A percentile compares a stretch with the other conserved stretches of the same genome.
These are phyloP conservation scores for Aspidoscelis tigris DNA, from an alignment of 2,113 vertebrate species.

Conservation along the genomic window DNA sequence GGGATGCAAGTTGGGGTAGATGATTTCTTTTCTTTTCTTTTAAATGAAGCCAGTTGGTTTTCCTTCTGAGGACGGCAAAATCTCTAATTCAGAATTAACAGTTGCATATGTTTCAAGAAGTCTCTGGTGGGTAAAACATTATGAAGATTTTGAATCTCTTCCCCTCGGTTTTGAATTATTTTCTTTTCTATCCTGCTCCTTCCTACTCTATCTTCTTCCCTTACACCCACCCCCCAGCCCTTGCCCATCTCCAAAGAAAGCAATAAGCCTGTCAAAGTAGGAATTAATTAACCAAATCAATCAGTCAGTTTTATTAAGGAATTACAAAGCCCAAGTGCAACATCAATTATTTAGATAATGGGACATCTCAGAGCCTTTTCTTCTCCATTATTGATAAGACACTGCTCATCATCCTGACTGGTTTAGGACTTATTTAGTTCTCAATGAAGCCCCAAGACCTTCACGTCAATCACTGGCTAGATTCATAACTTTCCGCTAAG, in stretches of 20 bases:
- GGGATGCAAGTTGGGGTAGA: slow-evolving; percentile 45
- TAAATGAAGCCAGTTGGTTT: slow-evolving; percentile 9
- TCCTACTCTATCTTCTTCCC: fast-evolving
- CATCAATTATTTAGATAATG: slow-evolving; percentile 87
- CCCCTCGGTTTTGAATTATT: slow-evolving; percentile 60
- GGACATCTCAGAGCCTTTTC: slow-evolving; percentile 82
- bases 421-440: slow-evolving; percentile 78
- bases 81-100: slow-evolving; percentile 44
- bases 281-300: slow-evolving; percentile 88
- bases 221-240: background rate
- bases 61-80: slow-evolving; percentile 12
- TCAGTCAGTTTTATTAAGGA: slow-evolving; percentile 87
- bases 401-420: slow-evolving; percentile 79
- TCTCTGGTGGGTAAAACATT: slow-evolving; percentile 64
- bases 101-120: slow-evolving; percentile 41
- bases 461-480: slow-evolving; percentile 68
- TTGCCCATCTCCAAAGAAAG: slow-evolving; percentile 74
- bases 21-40: background rate
- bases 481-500: background rate
- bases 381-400: slow-evolving; percentile 84
- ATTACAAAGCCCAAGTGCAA: slow-evolving; percentile 84
- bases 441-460: slow-evolving; percentile 78
- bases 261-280: slow-evolving; percentile 80
- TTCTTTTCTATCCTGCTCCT: slow-evolving; percentile 26
- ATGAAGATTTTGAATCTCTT: slow-evolving; percentile 77